Base-by-base conservation (phyloP, 1,140 invertebrate species). In the Alviniconcha marisindica region DNA sequence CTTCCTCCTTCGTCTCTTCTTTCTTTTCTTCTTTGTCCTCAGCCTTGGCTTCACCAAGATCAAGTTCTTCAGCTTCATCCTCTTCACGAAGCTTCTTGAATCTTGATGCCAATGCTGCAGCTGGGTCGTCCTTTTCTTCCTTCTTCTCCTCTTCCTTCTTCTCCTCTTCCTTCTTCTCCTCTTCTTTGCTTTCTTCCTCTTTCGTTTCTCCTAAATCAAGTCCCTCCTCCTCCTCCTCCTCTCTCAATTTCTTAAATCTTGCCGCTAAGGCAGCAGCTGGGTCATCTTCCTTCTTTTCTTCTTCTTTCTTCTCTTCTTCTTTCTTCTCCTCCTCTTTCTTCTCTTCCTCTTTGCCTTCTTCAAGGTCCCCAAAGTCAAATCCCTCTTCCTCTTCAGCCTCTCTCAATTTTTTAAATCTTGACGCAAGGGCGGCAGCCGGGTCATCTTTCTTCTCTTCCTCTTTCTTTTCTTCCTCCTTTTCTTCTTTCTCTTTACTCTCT, bases 11-110 rank as follows among this genome's bases (percentile, higher is more conserved):
- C 24, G 38, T 40, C 10, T 24, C 15, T 21, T 28, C 24, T 14
- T 81, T 40, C 21, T 83, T 69, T 73, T 66, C 76, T 44, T 80
- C 60, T 56, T 79, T 74, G 80, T 77, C 31, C 38, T 83, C 78
- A 51, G 76, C 83, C 28, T 51, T 33, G 66, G 81, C 7, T 78
- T 84, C 83, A 48, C 69, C 81, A 69, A 81, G 63, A 12, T 82
- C 81, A 21, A 84, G 81, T 38, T 82, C 76, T 74, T 84, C 82
- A 69, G 84, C 87, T 77, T 83, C 83, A 21, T 84, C 83, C 18
- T 85, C 83, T 69, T 83, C 81, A 77, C 54, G 76, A 21, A 38
- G 44, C n/a, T 82, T 84, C 51, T 85, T 84, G 44, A 85, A 85
- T 28, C 82, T 51, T n/a, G 38, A 36, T 66, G 60, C 77, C 31